Conservation (phyloP, 2,113 vertebrate genomes). For the Aythya baeri region DNA sequence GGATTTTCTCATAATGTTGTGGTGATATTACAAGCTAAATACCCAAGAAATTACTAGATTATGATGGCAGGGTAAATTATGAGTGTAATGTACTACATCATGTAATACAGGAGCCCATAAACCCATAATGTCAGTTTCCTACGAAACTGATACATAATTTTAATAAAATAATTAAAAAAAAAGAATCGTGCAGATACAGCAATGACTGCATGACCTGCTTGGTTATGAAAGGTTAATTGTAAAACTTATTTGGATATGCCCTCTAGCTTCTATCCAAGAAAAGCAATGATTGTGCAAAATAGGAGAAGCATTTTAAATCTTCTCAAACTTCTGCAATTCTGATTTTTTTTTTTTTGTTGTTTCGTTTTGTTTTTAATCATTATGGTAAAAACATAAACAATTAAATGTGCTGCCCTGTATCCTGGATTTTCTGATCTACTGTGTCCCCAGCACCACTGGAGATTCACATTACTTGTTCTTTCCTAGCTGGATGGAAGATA, state of each 20-base stretch:
- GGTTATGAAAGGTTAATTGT: background rate
- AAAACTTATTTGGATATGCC: background rate
- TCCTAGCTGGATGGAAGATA: background rate
- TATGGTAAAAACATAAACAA: background rate
- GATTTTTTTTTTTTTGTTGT: background rate
- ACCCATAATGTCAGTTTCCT: background rate
- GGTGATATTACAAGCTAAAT: constrained; percentile 4
- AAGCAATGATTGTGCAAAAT: background rate
- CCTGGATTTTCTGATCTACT: background rate
- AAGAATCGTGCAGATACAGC: background rate
- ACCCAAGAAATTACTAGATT: background rate
- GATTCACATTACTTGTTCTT: background rate
- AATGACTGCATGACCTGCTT: background rate
- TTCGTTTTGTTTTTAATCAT: too few relatives aligned
- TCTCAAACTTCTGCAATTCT: background rate
- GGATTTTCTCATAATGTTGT: background rate
- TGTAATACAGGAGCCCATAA: background rate
- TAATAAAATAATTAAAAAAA: background rate
- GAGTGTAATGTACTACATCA: background rate
- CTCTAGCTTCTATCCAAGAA: background rate
- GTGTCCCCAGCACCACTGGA: background rate
- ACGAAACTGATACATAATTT: background rate
- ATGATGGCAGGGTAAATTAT: background rate
- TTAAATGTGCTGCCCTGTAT: background rate
- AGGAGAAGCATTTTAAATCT: background rate